Evolutionary conservation across 2,888 invertebrate species (phyloP).

Genomic region (Hypena proboscidalis): DNA sequence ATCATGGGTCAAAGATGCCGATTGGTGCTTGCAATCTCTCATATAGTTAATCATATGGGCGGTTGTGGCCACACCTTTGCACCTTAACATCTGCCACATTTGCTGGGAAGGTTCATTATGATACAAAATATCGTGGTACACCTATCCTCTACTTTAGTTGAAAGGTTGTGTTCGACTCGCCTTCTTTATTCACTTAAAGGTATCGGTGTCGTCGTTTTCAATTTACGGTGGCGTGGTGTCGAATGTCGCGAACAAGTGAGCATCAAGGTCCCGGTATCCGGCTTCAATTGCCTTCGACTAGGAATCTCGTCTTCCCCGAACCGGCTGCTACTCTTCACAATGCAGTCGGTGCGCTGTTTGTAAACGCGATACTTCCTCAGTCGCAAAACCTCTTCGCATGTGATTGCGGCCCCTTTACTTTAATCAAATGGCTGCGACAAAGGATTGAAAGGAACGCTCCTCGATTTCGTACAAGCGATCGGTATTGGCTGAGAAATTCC

Average conservation of each 20-base stretch:
- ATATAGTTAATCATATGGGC: constrained; percentile 49
- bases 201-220: constrained; percentile 64
- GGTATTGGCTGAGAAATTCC: constrained; percentile 75
- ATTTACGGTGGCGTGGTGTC: constrained; percentile 60
- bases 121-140: constrained; percentile 40
- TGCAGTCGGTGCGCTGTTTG: constrained; percentile 79
- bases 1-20: constrained; percentile 40
- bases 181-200: constrained; percentile 56
- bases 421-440: constrained; percentile 83
- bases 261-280: constrained; percentile 62
- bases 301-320: constrained; percentile 55
- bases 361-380: constrained; percentile 85
- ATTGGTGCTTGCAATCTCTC: constrained; percentile 42
- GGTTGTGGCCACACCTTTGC: constrained; percentile 47
- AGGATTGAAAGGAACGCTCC: constrained; percentile 81
- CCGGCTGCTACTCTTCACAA: constrained; percentile 57
- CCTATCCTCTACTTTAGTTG: constrained; percentile 38
- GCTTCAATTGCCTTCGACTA: constrained; percentile 70
- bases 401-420: constrained; percentile 82
- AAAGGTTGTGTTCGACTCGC: constrained; percentile 38
- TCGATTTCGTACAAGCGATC: constrained; percentile 77
- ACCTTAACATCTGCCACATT: constrained; percentile 46
- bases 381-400: constrained; percentile 72
- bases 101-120: constrained; percentile 23
- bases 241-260: constrained; percentile 65